A percentile compares a stretch with the other conserved stretches of the same genome.
These are phyloP conservation scores for Amblyraja radiata DNA, from an alignment of 2,797 vertebrate species.

Conservation along the genomic window DNA sequence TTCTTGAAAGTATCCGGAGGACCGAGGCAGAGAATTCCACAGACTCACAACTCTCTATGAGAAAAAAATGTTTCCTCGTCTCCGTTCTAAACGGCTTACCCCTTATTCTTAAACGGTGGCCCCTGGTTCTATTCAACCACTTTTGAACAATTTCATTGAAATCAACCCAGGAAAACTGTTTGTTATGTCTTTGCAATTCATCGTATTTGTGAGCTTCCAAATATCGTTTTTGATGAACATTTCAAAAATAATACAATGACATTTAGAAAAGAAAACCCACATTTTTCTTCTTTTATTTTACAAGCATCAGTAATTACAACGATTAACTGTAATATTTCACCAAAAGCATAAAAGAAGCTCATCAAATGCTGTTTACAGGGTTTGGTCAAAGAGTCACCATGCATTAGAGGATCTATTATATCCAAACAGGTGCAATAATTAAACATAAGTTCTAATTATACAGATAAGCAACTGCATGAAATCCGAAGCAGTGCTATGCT, in stretches of 20 bases:
- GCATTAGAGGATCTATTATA: not conserved
- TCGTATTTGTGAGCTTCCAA: not conserved
- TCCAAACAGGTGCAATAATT: conserved; percentile 28
- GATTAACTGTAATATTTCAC: not conserved
- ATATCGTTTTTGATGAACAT: not conserved
- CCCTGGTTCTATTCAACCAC: not conserved
- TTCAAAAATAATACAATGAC: not conserved
- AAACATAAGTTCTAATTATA: conserved; percentile 13
- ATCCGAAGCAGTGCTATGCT: not conserved
- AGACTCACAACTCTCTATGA: too few relatives aligned
- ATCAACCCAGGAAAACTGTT: not conserved
- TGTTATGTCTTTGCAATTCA: not conserved
- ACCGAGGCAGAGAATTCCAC: too few relatives aligned
- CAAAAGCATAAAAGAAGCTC: conserved; percentile 27
- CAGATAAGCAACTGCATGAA: not conserved
- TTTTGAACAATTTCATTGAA: not conserved
- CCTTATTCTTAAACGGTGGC: too few relatives aligned
- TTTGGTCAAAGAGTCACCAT: not conserved
- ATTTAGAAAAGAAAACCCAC: not conserved
- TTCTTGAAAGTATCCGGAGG: too few relatives aligned
- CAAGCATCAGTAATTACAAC: conserved; percentile 21
- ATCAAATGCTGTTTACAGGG: conserved; percentile 2
- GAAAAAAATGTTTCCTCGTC: too few relatives aligned
- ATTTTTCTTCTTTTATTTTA: conserved; percentile 17
- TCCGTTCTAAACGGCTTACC: too few relatives aligned